Base-by-base conservation (phyloP, 2,113 vertebrate species). In the Motacilla alba region DNA sequence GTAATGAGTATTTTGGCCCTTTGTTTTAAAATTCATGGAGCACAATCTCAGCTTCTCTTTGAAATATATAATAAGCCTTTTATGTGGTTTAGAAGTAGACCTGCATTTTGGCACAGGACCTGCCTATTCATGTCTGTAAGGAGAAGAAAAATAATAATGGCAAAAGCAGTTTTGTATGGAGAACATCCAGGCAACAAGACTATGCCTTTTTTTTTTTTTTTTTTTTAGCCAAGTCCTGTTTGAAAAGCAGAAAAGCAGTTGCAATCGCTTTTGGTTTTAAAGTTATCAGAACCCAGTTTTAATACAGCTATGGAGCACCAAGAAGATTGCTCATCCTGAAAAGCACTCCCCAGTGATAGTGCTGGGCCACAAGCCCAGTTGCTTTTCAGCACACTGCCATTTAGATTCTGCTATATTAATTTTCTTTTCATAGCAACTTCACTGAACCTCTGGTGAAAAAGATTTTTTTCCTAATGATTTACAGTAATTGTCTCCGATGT, bases 81-180 rank as follows among this genome's bases (percentile, higher is more conserved):
- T 56, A 83, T 47, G 80, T 93, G 83, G 74, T 94, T 95, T 92
- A 78, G 82, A 60, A 90, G 55, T 49, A 93, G 89, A 82, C 68
- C 15, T 86, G 69, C 10, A 59, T 80, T 93, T 94, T 96, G 92
- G 92, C 92, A 95, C 67, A 94, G 81, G 63, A 95, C 79, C 84
- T 87, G 66, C 47, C 81, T 93, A 59, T 82, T 83, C 75, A 56
- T 70, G 41, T 37, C 79, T 58, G 31, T 31, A 72, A 59, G 35
- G 39, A 94, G 41, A 87, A 79, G 53, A 39, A 91, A 56, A 77
- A 2, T 33, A 94, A 77, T 75, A 87, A 92, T 44, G 63, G 70
- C 44, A 83, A 92, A 93, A 96, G 84, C 43, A 67, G 67, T 85
- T 83, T 72, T 87, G 53, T 35, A 75, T 53, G 76, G 77, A 96